A percentile compares a stretch with the other conserved stretches of the same genome.
phyloP scores from a whole-genome alignment of 2,797 vertebrate species.

The Spheniscus humboldti region DNA sequence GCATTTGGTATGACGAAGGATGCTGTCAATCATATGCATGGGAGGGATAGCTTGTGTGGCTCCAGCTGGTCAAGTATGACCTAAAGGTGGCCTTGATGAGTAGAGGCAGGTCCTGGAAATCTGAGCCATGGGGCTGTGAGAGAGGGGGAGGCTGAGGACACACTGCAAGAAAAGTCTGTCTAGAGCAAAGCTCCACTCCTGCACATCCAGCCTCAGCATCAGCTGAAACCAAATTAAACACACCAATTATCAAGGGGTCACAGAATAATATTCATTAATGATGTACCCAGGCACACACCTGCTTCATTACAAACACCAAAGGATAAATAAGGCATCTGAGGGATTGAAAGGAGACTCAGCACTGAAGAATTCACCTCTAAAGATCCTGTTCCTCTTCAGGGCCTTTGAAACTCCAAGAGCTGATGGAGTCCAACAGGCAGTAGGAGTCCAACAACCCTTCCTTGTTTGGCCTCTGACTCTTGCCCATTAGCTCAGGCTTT shows the following conservation, averaged over 20 bases:
- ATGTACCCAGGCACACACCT: background rate
- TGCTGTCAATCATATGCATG: background rate
- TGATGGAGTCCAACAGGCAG: background rate
- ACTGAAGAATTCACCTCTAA: background rate
- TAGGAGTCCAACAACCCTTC: background rate
- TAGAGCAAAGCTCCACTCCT: background rate
- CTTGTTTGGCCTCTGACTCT: background rate
- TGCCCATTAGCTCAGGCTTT: background rate
- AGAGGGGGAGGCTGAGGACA: background rate
- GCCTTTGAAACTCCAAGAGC: background rate
- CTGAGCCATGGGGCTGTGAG: background rate
- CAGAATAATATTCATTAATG: background rate
- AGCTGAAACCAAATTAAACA: background rate
- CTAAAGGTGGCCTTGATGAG: background rate
- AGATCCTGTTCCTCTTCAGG: background rate
- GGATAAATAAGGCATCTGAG: background rate
- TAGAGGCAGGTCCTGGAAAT: background rate
- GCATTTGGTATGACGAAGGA: background rate
- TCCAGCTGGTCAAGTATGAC: background rate
- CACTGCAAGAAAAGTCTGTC: background rate
- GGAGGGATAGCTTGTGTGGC: fast-evolving
- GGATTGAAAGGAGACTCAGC: background rate
- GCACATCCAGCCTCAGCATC: background rate
- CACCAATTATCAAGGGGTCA: background rate
- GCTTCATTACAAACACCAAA: background rate